These are phyloP conservation scores for Pocota personata DNA, from an alignment of 2,888 invertebrate species.

Conservation along the genomic window DNA sequence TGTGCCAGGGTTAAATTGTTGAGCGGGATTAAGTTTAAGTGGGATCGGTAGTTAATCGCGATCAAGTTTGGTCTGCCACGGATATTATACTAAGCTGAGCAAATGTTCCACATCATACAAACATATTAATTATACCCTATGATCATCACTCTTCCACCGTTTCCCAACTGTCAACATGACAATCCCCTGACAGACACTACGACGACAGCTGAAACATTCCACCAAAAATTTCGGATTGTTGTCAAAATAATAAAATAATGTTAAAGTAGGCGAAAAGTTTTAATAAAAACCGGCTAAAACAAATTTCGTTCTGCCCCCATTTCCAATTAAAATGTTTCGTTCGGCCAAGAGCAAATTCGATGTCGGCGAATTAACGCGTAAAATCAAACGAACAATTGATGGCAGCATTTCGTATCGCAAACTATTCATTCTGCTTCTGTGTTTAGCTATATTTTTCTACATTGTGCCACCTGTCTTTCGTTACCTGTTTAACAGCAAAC, in stretches of 20 bases:
- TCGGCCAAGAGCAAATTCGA: conserved; percentile 81
- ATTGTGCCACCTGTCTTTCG: conserved; percentile 86
- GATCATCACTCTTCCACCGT: neutral
- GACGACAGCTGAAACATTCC: neutral
- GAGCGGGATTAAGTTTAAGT: too few species aligned
- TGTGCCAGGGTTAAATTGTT: too few species aligned
- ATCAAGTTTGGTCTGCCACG: too few species aligned
- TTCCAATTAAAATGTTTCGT: conserved; percentile 78
- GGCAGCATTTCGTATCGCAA: conserved; percentile 81
- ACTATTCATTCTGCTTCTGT: conserved; percentile 82
- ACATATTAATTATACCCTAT: neutral
- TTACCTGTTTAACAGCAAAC: conserved; percentile 85
- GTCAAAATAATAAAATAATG: conserved; percentile 70
- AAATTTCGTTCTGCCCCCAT: neutral
- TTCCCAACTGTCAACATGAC: neutral
- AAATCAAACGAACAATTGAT: conserved; percentile 80
- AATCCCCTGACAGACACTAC: neutral
- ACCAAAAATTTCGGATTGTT: conserved; percentile 33
- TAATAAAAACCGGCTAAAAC: conserved; percentile 56
- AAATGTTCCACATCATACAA: too few species aligned
- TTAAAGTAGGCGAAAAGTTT: conserved; percentile 17
- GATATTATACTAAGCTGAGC: too few species aligned
- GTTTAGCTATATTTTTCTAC: conserved; percentile 86
- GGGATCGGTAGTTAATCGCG: too few species aligned
- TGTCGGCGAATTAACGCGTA: conserved; percentile 79